Evolutionary conservation across 92 coral and sea anemone species (phyloP), one percentile per base, ranked within the genome.

Genomic region (Anthopleura xanthogrammica): DNA sequence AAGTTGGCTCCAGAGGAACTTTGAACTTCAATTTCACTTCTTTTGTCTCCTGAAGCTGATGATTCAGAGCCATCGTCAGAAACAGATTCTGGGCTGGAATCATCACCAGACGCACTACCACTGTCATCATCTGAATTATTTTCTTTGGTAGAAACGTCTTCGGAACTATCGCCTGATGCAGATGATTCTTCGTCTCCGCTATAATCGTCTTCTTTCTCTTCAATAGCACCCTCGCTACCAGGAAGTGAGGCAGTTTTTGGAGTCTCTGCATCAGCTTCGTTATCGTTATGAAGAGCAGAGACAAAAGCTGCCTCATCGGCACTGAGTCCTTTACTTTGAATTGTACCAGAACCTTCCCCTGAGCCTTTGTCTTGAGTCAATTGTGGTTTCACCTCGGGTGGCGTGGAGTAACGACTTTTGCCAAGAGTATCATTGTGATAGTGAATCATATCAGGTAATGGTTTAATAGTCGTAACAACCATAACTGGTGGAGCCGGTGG

Each of bases 221-320:
- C 86, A 41, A 90, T 86, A 43, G 79, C 92, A 24, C 99, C 99
- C 55, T 82, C 78, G 73, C 99, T 97, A 29, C 99, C 99, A 22
- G 98, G 98, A 29, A 95, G 92, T 56, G 80, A 65, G 14, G 73
- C 72, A 62, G 83, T 16, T 50, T 78, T 62, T 7, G 62, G 77
- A 29, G 77, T 79, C 24, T 83, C 93, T 54, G 78, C 78, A 73
- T 90, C 83, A 40, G 86, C 82, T 85, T 87, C 89, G 79, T 88
- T 88, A 43, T 86, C 93, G 43, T 93, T 93, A 46, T 96, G 91
- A 20, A 96, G 90, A 50, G 97, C 96, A 23, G 98, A 95, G 41
- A 92, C 87, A 81, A 94, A 96, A 8, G 98, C 95, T 24, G 94
- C 92, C 77, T 96, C 99, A 75, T 96, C 99, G 20, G 99, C 95